Conservation (phyloP, 2,797 vertebrate genomes). For the Toxotes lorentzi region DNA sequence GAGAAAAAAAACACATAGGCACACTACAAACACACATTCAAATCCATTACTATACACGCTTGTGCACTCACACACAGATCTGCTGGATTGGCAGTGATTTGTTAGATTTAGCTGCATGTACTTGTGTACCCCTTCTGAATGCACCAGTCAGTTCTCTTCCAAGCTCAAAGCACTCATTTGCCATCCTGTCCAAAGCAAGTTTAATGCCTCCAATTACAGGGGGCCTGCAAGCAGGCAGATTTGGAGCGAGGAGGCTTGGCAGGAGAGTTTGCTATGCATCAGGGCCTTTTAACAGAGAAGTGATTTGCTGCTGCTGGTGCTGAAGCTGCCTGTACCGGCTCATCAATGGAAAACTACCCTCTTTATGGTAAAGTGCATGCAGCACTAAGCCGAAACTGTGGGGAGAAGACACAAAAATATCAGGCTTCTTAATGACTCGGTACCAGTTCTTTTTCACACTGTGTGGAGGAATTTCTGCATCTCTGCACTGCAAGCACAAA, state of each 20-base stretch:
- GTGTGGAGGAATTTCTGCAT: slow-evolving; percentile 70
- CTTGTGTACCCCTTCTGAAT: slow-evolving; percentile 77
- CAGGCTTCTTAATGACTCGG: slow-evolving; percentile 58
- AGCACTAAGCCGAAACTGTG: slow-evolving; percentile 74
- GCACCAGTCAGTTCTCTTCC: slow-evolving; percentile 80
- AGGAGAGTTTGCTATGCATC: slow-evolving; percentile 84
- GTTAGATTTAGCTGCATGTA: slow-evolving; percentile 77
- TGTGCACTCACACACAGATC: slow-evolving; percentile 48
- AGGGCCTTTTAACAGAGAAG: slow-evolving; percentile 85
- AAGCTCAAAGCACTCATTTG: slow-evolving; percentile 81
- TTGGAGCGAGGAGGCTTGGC: slow-evolving; percentile 82
- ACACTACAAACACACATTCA: slow-evolving; percentile 25
- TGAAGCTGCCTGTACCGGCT: slow-evolving; percentile 75
- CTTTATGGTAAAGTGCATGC: slow-evolving; percentile 74
- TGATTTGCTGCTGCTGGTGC: slow-evolving; percentile 82
- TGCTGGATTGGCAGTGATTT: slow-evolving; percentile 77
- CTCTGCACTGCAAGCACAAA: slow-evolving; percentile 74
- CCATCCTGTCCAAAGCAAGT: slow-evolving; percentile 85
- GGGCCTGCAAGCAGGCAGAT: slow-evolving; percentile 83
- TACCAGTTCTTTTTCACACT: slow-evolving; percentile 37
- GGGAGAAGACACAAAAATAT: slow-evolving; percentile 70
- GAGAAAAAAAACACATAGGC: not conserved
- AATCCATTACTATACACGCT: slow-evolving; percentile 20
- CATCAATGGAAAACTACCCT: slow-evolving; percentile 83
- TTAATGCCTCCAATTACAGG: slow-evolving; percentile 88